These are phyloP conservation scores for Diprion similis DNA, from an alignment of 1,140 invertebrate genomes.

Conservation along the genomic window DNA sequence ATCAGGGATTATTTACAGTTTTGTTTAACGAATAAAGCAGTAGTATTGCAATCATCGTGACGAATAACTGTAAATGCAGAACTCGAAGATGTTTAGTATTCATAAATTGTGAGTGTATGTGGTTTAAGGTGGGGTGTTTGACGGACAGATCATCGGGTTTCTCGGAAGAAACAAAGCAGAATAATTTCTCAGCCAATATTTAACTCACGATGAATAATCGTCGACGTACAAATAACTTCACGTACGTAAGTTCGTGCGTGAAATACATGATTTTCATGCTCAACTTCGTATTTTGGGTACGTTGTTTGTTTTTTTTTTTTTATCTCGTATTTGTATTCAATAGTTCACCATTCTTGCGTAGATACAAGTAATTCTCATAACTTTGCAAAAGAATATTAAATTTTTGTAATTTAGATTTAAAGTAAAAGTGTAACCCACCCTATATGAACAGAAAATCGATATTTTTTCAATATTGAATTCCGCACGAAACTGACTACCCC, in stretches of 20 bases:
- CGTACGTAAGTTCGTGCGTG: constrained; percentile 88
- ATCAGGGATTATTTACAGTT: constrained; percentile 2
- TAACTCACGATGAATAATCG: constrained; percentile 54
- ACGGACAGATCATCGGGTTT: background rate
- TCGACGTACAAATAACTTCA: constrained; percentile 64
- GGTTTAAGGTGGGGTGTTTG: constrained; percentile 1
- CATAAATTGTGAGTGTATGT: background rate
- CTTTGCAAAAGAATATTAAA: too few species aligned
- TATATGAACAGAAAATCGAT: too few species aligned
- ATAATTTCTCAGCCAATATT: background rate
- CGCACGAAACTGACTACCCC: too few species aligned
- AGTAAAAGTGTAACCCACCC: too few species aligned
- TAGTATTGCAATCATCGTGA: background rate
- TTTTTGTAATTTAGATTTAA: too few species aligned
- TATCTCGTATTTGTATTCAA: background rate
- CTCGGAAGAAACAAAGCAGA: constrained; percentile 2
- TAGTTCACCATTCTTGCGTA: background rate
- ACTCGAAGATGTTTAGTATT: background rate
- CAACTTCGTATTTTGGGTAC: constrained; percentile 93
- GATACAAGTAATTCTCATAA: too few species aligned
- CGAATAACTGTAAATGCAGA: background rate
- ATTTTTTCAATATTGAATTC: too few species aligned
- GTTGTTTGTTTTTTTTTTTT: constrained; percentile 39
- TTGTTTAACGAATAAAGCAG: background rate
- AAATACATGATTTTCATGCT: constrained; percentile 94